These are phyloP conservation scores for Talpa occidentalis DNA, from an alignment of 2,113 vertebrate genomes.

Conservation along the genomic window DNA sequence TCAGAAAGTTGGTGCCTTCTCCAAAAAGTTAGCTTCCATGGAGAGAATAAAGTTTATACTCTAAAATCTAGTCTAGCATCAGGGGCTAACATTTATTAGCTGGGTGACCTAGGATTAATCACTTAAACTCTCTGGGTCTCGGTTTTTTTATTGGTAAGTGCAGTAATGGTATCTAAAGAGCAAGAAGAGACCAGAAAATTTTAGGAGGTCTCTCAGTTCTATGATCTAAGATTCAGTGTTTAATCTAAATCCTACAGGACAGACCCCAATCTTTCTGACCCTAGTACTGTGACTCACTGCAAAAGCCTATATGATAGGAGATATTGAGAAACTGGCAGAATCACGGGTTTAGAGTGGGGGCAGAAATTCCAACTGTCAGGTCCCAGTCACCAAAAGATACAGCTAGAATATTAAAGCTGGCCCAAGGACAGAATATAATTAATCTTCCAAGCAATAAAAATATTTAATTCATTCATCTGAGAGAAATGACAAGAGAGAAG, in stretches of 20 bases:
- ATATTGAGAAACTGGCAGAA: slow-evolving; percentile 24
- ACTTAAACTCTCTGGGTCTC: slow-evolving; percentile 40
- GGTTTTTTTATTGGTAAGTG: slow-evolving; percentile 24
- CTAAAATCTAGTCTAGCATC: slow-evolving; percentile 35
- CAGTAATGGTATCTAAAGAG: background rate
- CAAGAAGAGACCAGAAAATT: slow-evolving; percentile 27
- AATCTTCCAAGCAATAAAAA: slow-evolving; percentile 80
- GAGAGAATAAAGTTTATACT: background rate
- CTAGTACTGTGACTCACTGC: slow-evolving; percentile 9
- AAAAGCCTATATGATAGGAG: background rate
- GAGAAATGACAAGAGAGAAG: slow-evolving; percentile 72
- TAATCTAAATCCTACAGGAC: background rate
- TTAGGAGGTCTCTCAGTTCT: slow-evolving; percentile 19
- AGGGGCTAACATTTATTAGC: slow-evolving; percentile 22
- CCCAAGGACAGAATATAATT: slow-evolving; percentile 70
- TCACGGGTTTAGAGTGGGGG: background rate
- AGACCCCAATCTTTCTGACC: background rate
- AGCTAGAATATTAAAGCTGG: slow-evolving; percentile 70
- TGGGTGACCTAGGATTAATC: background rate
- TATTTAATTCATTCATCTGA: slow-evolving; percentile 78
- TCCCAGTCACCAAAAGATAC: slow-evolving; percentile 51
- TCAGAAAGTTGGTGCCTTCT: background rate
- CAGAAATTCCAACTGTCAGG: slow-evolving; percentile 50
- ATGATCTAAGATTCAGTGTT: background rate
- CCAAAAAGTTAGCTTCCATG: slow-evolving; percentile 24